These are phyloP conservation scores for Micrasema minimum DNA, from an alignment of 1,140 invertebrate species.

Conservation along the genomic window DNA sequence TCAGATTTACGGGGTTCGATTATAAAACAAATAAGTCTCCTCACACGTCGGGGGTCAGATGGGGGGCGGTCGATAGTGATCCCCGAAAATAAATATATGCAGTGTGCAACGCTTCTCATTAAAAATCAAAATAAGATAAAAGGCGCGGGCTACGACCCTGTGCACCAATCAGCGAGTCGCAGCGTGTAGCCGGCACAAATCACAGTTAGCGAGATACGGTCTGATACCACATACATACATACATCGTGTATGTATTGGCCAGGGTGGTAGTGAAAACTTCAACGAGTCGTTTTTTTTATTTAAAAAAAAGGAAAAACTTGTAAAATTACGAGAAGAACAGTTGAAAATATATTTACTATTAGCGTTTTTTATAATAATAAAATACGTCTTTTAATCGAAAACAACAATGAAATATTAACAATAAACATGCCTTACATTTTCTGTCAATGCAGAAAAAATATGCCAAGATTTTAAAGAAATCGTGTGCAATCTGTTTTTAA, in stretches of 20 bases:
- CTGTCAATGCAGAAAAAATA: too few relatives aligned
- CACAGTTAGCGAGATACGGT: slow-evolving; percentile 38
- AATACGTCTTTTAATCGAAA: too few relatives aligned
- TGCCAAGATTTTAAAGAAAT: too few relatives aligned
- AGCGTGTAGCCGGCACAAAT: slow-evolving; percentile 49
- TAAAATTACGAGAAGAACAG: too few relatives aligned
- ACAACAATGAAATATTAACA: too few relatives aligned
- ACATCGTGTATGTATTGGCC: not conserved
- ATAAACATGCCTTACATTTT: too few relatives aligned
- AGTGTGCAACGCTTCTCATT: slow-evolving; percentile 44
- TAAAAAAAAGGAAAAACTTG: slow-evolving; percentile 1
- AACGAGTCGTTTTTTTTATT: not conserved
- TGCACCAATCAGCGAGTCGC: slow-evolving; percentile 47
- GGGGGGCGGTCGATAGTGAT: slow-evolving; percentile 10
- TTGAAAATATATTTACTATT: too few relatives aligned
- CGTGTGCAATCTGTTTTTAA: too few relatives aligned
- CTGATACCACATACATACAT: not conserved
- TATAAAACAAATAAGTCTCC: slow-evolving; percentile 35
- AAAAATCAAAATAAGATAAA: slow-evolving; percentile 51
- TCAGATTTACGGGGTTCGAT: slow-evolving; percentile 13
- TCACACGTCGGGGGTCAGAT: slow-evolving; percentile 13
- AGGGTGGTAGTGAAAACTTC: slow-evolving; percentile 14
- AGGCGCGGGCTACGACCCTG: slow-evolving; percentile 34
- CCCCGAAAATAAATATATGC: slow-evolving; percentile 47
- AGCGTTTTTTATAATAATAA: too few relatives aligned